Conservation (phyloP, 2,797 vertebrate species). For the Sebastes itinus region DNA sequence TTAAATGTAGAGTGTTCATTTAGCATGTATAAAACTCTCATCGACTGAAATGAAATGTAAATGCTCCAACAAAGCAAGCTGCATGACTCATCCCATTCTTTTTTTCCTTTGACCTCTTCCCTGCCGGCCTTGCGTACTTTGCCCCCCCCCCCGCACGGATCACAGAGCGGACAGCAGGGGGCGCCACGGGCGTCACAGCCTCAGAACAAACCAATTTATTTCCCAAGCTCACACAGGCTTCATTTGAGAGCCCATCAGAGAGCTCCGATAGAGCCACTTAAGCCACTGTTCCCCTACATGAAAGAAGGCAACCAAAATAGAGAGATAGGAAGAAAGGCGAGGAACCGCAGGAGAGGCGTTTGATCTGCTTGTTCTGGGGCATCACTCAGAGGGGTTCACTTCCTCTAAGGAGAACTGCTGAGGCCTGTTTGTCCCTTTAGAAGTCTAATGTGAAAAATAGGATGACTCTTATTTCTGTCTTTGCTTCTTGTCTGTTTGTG, state of each 20-base stretch:
- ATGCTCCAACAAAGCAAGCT: slow-evolving; percentile 45
- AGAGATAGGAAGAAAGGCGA: slow-evolving; percentile 53
- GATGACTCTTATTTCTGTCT: slow-evolving; percentile 55
- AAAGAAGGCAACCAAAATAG: slow-evolving; percentile 76
- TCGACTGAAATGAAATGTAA: slow-evolving; percentile 63
- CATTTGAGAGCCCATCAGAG: slow-evolving; percentile 72
- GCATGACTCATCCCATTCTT: slow-evolving; percentile 50
- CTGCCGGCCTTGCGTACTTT: slow-evolving; percentile 14
- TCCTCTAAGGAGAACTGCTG: slow-evolving; percentile 38
- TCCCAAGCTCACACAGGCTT: slow-evolving; percentile 56
- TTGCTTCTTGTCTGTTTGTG: slow-evolving; percentile 34
- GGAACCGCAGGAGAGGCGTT: slow-evolving; percentile 59
- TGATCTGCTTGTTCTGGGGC: slow-evolving; percentile 73
- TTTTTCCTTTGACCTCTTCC: slow-evolving; percentile 34
- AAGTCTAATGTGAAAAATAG: slow-evolving; percentile 65
- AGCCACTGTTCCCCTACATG: slow-evolving; percentile 73
- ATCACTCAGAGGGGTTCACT: slow-evolving; percentile 54
- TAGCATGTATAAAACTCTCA: slow-evolving; percentile 57
- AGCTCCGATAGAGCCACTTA: slow-evolving; percentile 74
- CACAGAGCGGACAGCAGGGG: slow-evolving; percentile 52
- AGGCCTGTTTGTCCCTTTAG: slow-evolving; percentile 64
- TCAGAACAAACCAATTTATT: slow-evolving; percentile 70
- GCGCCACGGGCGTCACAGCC: slow-evolving; percentile 30
- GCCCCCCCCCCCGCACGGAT: background rate
- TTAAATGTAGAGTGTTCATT: slow-evolving; percentile 48